Evolutionary conservation across 2,113 vertebrate genomes (phyloP), one percentile per base, ranked within the genome.

Genomic region (Chauna torquata): DNA sequence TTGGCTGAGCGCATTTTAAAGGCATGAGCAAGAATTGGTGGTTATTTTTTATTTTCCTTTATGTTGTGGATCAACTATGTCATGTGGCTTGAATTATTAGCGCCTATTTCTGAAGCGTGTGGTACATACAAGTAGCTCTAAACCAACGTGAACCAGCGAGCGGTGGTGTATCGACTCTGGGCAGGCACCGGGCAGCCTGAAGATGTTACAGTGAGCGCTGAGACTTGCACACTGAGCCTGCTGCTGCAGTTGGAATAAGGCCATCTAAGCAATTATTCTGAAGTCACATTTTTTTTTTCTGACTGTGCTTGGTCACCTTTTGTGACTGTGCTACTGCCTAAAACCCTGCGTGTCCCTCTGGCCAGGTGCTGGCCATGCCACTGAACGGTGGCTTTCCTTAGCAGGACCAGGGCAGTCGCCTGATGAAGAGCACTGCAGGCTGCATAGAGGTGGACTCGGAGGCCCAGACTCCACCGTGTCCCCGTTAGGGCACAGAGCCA

Each of bases 171-270:
- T 50, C 42, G 4, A 27, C 64, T 52, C 15, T 0, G 36, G 58
- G 52, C 47, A 15, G 24, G 38, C 45, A 32, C 27, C 19, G 23
- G 28, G 50, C 32, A 40, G 71, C 49, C 1, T 3, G 6, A 7
- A 23, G 80, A 42, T 0, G 0, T 24, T n/a, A 8, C 59, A 4
- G 34, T 5, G 72, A 62, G 89, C 27, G 3, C 79, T 64, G 11
- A 16, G n/a, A 6, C 24, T 25, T 23, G 55, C 55, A 24, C 0
- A 0, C 70, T 55, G 6, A 69, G 57, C 80, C 45, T 68, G 49
- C 12, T 76, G 78, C 92, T 75, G 20, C n/a, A 49, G 36, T 20
- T 55, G 55, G 54, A 59, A 58, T 28, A 49, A 40, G 22, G 47
- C 50, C 81, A 91, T 55, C 6, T n/a, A 40, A 66, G 71, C 19